Base-by-base conservation (phyloP, 2,113 vertebrate genomes). In the Microtus ochrogaster region DNA sequence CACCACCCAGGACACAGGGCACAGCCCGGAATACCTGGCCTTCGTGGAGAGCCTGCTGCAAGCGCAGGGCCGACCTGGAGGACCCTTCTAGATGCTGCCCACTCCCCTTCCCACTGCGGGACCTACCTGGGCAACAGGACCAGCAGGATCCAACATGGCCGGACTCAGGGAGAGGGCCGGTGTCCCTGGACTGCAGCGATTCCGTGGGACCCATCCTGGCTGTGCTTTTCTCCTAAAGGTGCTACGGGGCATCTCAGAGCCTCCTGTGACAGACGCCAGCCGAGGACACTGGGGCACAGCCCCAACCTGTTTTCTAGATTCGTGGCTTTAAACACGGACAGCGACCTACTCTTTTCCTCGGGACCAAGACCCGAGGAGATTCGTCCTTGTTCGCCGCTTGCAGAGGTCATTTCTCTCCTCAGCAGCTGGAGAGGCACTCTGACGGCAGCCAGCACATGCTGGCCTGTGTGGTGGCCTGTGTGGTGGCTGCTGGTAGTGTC, bases 11-110 rank as follows among this genome's bases (percentile, higher is more conserved):
- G 98, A 98, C 72, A 97, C 98, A 1, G 98, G 98, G 74, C 98
- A 97, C 49, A 98, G 96, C 98, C 98, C 98, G 0, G 98, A 99
- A 92, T 99, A 98, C 76, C 96, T 99, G 63, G 98, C 99, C 97
- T 99, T 99, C 95, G 99, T 99, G 99, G 99, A 99, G 98, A 99
- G 98, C 84, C 98, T 99, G 70, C 97, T 99, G 96, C 98, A 99
- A 92, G 98, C 98, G 0, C 99, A 98, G 97, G 99, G 99, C 98
- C 99, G 98, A 97, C 97, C 98, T 1, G 97, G 98, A 47, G 92
- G 96, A 82, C 97, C 97, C 76, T 98, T 96, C 96, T 97, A 97
- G 92, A 89, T 16, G 19, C 83, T 12, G 68, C 68, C 36, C 49
- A 39, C 70, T 33, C 70, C 73, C 44, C 12, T 44, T 58, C 16